A percentile compares a stretch with the other conserved stretches of the same genome.
Conservation (phyloP, 2,888 invertebrate species). For the Eulithis prunata region DNA sequence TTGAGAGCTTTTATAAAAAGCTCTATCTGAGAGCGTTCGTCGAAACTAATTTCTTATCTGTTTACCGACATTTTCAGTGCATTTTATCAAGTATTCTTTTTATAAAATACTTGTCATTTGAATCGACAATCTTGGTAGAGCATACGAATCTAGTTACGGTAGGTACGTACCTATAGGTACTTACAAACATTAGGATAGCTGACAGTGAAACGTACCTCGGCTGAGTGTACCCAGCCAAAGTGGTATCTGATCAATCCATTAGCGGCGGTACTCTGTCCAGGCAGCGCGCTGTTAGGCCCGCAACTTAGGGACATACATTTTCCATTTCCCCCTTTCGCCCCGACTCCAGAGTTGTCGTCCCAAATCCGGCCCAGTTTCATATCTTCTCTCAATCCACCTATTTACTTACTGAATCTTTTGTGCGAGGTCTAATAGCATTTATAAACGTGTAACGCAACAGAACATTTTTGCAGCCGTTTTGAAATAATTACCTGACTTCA, state of each 20-base stretch:
- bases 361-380: conserved; percentile 51
- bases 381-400: conserved; percentile 1
- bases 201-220: conserved; percentile 11
- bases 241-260: conserved; percentile 82
- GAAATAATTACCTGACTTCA: too few relatives aligned
- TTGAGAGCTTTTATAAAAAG: too few relatives aligned
- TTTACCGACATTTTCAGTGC: too few relatives aligned
- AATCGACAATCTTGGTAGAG: too few relatives aligned
- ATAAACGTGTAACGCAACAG: not conserved
- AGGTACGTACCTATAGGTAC: too few relatives aligned
- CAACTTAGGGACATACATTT: conserved; percentile 82
- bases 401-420: not conserved
- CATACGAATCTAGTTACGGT: not conserved
- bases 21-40: too few relatives aligned
- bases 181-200: not conserved
- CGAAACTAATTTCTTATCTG: too few relatives aligned
- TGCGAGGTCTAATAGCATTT: not conserved
- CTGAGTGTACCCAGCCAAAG: conserved; percentile 56
- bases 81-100: too few relatives aligned
- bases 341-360: conserved; percentile 69
- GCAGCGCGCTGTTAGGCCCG: conserved; percentile 61
- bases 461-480: too few relatives aligned
- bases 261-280: conserved; percentile 71
- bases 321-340: conserved; percentile 76
- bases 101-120: too few relatives aligned